Evolutionary conservation across 2,888 invertebrate genomes (phyloP).

Genomic region (Neoitamus cyanurus): DNA sequence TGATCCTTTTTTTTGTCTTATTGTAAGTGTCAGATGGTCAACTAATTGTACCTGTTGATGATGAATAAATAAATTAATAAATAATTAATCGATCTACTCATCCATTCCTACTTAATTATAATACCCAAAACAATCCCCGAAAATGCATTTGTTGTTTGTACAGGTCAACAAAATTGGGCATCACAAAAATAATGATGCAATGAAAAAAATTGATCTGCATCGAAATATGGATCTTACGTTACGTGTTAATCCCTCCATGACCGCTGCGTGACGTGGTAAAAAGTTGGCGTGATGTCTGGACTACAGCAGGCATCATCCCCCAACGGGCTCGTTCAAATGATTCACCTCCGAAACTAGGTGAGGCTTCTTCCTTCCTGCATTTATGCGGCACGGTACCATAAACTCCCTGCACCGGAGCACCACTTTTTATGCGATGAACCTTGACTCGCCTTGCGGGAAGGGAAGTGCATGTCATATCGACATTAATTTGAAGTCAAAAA

Average conservation of each 20-base stretch:
- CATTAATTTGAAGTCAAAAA: constrained; percentile 37
- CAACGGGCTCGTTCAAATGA: constrained; percentile 7
- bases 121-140: too few species aligned
- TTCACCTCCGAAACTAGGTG: constrained; percentile 36
- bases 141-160: too few species aligned
- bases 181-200: too few species aligned
- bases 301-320: constrained; percentile 6
- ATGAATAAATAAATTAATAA: too few species aligned
- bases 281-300: constrained; percentile 23
- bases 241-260: neutral
- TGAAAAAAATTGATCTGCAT: too few species aligned
- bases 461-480: constrained; percentile 38
- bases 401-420: neutral
- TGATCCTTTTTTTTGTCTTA: too few species aligned
- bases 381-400: neutral
- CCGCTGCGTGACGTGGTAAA: constrained; percentile 8
- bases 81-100: too few species aligned
- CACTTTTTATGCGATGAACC: neutral
- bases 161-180: too few species aligned
- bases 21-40: too few species aligned
- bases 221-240: neutral
- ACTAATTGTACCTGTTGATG: too few species aligned
- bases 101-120: too few species aligned
- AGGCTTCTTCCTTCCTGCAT: constrained; percentile 35
- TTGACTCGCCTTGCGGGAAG: neutral